Percentiles rank a stretch among this genome's conserved stretches.
Conservation (phyloP, 2,888 invertebrate species). For the Xestobium rufovillosum region DNA sequence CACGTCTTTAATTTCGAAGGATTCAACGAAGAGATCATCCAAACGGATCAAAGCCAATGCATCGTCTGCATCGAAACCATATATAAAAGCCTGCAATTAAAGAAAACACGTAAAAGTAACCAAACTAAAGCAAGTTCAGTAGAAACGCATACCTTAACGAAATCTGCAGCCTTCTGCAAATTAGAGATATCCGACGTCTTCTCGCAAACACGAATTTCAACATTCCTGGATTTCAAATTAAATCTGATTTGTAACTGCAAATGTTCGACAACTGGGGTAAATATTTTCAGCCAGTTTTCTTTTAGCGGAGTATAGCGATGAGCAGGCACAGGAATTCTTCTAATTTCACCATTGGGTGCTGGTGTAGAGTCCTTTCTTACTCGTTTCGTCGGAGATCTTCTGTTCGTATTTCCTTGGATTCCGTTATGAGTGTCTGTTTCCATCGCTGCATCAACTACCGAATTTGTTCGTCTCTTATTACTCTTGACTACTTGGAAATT, state of each 20-base stretch:
- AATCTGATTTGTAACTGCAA: slow-evolving; percentile 89
- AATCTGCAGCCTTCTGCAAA: slow-evolving; percentile 96
- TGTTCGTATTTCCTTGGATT: slow-evolving; percentile 48
- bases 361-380: slow-evolving; percentile 32
- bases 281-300: slow-evolving; percentile 95
- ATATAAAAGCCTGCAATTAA: slow-evolving; percentile 66
- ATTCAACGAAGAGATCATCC: slow-evolving; percentile 94
- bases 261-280: slow-evolving; percentile 93
- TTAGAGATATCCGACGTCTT: slow-evolving; percentile 81
- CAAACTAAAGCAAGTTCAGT: slow-evolving; percentile 26
- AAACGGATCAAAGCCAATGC: slow-evolving; percentile 87
- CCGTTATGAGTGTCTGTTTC: slow-evolving; percentile 61
- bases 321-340: slow-evolving; percentile 82
- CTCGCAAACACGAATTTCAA: slow-evolving; percentile 67
- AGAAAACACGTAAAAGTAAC: slow-evolving; percentile 6
- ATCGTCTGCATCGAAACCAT: slow-evolving; percentile 96
- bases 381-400: slow-evolving; percentile 27
- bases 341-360: slow-evolving; percentile 53
- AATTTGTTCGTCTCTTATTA: slow-evolving; percentile 46
- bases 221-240: slow-evolving; percentile 83
- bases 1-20: slow-evolving; percentile 95
- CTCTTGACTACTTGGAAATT: slow-evolving; percentile 50
- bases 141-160: slow-evolving; percentile 58
- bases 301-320: slow-evolving; percentile 92
- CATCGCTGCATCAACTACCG: slow-evolving; percentile 52